Base-by-base conservation (phyloP, 1,140 invertebrate genomes). In the Orius insidiosus region DNA sequence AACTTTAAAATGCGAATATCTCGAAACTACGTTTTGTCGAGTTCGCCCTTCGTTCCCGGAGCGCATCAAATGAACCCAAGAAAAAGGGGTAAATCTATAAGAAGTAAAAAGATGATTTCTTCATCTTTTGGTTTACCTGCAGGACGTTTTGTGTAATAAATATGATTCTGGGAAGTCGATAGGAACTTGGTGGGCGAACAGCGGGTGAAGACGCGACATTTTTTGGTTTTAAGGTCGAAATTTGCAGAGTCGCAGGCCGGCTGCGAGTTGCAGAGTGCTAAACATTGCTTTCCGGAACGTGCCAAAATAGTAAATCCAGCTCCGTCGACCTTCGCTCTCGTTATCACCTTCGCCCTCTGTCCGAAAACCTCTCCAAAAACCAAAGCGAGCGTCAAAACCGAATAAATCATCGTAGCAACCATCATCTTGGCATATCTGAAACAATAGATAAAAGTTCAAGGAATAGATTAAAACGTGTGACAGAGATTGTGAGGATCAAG, bases 121-220 rank as follows among this genome's bases (percentile, higher is more conserved):
- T n/a, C n/a, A n/a, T 24, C 7, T 24, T 24, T 24, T 24, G 24
- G 24, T 24, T 51, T 40, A 51, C 49, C 38, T 6, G 34, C 4
- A 9, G 49, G 49, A 11, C 49, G n/a, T 16, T 51, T 51, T n/a
- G 49, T 18, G 44, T 47, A 51, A 35, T 51, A 42, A 5, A 46
- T 18, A 46, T 47, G 46, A n/a, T 11, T 3, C 1, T n/a, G 11
- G 2, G 48, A 46, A 9, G 41, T 47, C 15, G 38, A 32, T 10
- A 50, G 15, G 7, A 51, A 16, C 9, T 11, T 33, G 5, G 38
- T 34, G 1, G 49, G 39, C 7, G 41, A 44, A 15, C 49, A 51
- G 7, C 49, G n/a, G 3, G 37, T 19, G 30, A 51, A 45, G 5
- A 51, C 13, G 10, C 46, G 16, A 33, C 49, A 51, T 30, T 51